Evolutionary conservation across 2,113 vertebrate species (phyloP).

Genomic region (Ameiurus melas): DNA sequence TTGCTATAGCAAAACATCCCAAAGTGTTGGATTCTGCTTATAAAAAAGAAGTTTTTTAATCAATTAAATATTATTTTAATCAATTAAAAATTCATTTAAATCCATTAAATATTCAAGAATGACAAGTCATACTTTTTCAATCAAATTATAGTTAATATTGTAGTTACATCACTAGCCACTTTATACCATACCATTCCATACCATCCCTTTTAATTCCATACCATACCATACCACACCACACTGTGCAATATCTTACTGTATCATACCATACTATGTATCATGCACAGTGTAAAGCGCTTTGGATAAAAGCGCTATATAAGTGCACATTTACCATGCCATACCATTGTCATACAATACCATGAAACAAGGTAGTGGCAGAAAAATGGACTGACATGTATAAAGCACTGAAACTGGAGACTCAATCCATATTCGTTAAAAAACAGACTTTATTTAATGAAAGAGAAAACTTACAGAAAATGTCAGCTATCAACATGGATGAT

Average conservation of each 20-base stretch:
- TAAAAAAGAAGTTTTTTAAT: not conserved
- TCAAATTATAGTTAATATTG: not conserved
- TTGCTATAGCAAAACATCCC: no score
- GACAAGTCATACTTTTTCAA: not conserved
- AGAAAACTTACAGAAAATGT: not conserved
- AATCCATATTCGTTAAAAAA: not conserved
- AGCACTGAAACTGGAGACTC: not conserved
- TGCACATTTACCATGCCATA: no score
- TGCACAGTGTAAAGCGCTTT: no score
- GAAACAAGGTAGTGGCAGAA: not conserved
- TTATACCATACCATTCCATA: not conserved
- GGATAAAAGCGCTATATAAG: no score
- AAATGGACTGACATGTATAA: not conserved
- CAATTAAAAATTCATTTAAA: not conserved
- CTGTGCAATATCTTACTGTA: not conserved
- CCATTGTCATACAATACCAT: not conserved
- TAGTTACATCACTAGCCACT: not conserved
- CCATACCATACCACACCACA: not conserved
- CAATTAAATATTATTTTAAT: not conserved
- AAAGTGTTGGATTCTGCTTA: not conserved
- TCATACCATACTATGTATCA: no score
- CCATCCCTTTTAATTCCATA: not conserved
- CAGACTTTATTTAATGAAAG: not conserved
- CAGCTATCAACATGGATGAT: not conserved
- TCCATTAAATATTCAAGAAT: not conserved